Percentiles rank a stretch among this genome's conserved stretches.
These are phyloP conservation scores for Morpho deidamia DNA, from an alignment of 2,888 invertebrate species.

Conservation along the genomic window DNA sequence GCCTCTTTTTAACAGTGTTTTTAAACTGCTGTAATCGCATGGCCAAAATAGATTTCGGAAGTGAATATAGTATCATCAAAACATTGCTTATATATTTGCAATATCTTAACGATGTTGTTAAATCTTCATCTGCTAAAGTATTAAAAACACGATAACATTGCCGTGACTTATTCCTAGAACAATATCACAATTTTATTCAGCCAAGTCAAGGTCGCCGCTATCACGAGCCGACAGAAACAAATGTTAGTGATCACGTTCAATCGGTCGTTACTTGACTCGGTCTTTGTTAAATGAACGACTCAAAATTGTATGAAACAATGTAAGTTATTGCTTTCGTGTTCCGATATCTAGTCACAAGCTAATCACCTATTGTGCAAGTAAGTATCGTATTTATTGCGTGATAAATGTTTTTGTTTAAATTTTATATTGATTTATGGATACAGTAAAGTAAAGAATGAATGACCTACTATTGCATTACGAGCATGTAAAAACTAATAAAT, in stretches of 20 bases:
- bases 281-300: slow-evolving; percentile 26
- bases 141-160: background rate
- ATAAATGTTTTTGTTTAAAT: slow-evolving; percentile 7
- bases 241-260: slow-evolving; percentile 33
- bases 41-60: too few relatives aligned
- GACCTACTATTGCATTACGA: background rate
- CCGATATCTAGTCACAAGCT: slow-evolving; percentile 24
- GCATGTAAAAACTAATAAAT: too few relatives aligned
- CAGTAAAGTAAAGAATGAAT: background rate
- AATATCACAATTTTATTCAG: slow-evolving; percentile 23
- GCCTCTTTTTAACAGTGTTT: too few relatives aligned
- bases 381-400: slow-evolving; percentile 4
- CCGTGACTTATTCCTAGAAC: background rate
- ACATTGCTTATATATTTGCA: too few relatives aligned
- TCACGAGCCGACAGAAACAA: slow-evolving; percentile 35
- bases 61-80: too few relatives aligned
- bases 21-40: too few relatives aligned
- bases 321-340: slow-evolving; percentile 20
- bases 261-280: slow-evolving; percentile 36
- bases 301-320: slow-evolving; percentile 23
- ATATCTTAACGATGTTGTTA: too few relatives aligned
- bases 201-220: slow-evolving; percentile 40
- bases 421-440: background rate
- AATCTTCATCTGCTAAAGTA: too few relatives aligned
- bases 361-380: slow-evolving; percentile 22